Evolutionary conservation across 1,140 invertebrate species (phyloP), one percentile per base, ranked within the genome.

Genomic region (Anagrus nilaparvatae): DNA sequence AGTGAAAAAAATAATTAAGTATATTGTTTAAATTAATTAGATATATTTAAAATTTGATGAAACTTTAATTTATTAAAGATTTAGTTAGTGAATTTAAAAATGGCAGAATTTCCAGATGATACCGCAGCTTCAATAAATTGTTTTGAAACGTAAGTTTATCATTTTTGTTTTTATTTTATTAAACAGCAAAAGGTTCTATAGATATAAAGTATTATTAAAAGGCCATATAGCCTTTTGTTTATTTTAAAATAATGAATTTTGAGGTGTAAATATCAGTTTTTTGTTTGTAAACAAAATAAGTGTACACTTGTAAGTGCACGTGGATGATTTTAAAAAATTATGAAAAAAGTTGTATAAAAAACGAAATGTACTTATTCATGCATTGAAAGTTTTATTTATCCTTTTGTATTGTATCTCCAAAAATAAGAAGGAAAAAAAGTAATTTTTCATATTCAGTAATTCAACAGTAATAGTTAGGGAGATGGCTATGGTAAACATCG

Each of bases 81-180:
- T n/a, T n/a, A n/a, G n/a, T n/a, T n/a, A n/a, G 37, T 23, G 21
- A 19, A 7, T 37, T 9, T 27, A 28, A 46, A 50, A 14, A 55
- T 58, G 46, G 47, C n/a, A 1, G 40, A 56, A 14, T 49, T 34
- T 35, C 48, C 50, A 13, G 50, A 63, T 29, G 61, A 63, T 4
- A 61, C 60, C 2, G 40, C 40, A 7, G 46, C 46, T 23, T 54
- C 55, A 12, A 17, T 55, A n/a, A 52, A 59, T 36, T 51, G 37
- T 13, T 62, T 59, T 13, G 58, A 62, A 8, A 41, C 25, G 61
- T 64, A 40, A 62, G 61, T 61, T 50, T 31, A 29, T 40, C 37
- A 36, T 5, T 34, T 27, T 1, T 34, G 14, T 32, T 29, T 5
- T 9, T 35, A 10, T 21, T 17, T 2, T 14, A 5, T 35, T 34